phyloP scores from a whole-genome alignment of 2,888 invertebrate species.

The Eilema griseolum region DNA sequence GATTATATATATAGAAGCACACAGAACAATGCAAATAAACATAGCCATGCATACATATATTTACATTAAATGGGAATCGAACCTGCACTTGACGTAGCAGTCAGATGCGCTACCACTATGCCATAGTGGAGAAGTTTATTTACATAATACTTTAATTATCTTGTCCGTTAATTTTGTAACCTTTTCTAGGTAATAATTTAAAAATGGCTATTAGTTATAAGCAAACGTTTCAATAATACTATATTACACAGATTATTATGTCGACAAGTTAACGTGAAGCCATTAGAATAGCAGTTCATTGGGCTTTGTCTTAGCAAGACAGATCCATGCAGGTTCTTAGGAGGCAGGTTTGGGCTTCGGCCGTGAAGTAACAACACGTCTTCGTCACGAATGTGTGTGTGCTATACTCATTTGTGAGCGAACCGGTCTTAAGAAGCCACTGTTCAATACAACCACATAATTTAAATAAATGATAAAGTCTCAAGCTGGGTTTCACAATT shows the following conservation, averaged over 20 bases:
- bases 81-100: background rate
- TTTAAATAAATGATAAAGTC: constrained; percentile 79
- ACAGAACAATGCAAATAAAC: background rate
- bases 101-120: background rate
- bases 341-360: constrained; percentile 60
- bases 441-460: constrained; percentile 76
- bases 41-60: background rate
- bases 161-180: background rate
- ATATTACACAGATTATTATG: constrained; percentile 37
- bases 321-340: constrained; percentile 50
- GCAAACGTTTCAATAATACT: constrained; percentile 38
- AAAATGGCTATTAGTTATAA: constrained; percentile 17
- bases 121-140: background rate
- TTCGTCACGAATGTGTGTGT: constrained; percentile 53
- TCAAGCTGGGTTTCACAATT: constrained; percentile 76
- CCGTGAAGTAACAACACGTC: constrained; percentile 53
- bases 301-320: constrained; percentile 52
- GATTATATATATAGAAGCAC: background rate
- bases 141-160: no score
- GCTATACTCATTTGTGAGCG: constrained; percentile 58
- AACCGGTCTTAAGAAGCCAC: constrained; percentile 79
- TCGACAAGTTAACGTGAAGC: constrained; percentile 47
- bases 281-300: constrained; percentile 46
- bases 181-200: background rate
- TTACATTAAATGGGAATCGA: background rate